Evolutionary conservation across 92 coral and sea anemone species (phyloP).

Genomic region (Phenganax marumi): DNA sequence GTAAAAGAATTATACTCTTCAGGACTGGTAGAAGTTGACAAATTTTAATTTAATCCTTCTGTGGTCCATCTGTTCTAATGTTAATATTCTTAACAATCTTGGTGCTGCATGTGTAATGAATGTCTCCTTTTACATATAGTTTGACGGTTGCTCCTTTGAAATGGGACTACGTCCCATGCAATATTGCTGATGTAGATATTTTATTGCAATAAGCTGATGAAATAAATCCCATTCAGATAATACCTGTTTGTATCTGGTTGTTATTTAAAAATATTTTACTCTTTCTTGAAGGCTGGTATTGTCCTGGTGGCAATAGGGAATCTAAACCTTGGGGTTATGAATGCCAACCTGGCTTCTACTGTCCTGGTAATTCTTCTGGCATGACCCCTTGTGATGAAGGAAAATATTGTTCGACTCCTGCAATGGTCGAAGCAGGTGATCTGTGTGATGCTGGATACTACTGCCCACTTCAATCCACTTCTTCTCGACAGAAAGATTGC

Average conservation of each 20-base stretch:
- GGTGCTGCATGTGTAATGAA: no score
- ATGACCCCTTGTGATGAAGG: slow-evolving; percentile 89
- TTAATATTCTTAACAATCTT: no score
- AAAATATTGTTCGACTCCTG: slow-evolving; percentile 63
- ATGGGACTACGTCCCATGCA: no score
- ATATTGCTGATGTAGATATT: no score
- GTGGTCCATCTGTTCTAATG: no score
- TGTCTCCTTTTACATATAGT: no score
- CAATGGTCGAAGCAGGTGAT: slow-evolving; percentile 59
- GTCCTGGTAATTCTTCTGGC: slow-evolving; percentile 66
- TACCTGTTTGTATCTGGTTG: background rate
- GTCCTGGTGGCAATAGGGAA: slow-evolving; percentile 78
- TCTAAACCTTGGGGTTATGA: slow-evolving; percentile 57
- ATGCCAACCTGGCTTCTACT: slow-evolving; percentile 73
- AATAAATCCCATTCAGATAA: no score
- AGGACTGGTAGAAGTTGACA: background rate
- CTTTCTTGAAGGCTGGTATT: slow-evolving; percentile 70
- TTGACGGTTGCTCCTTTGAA: no score
- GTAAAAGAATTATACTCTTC: background rate
- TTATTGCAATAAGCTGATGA: no score
- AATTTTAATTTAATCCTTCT: background rate
- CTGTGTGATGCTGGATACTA: slow-evolving; percentile 85
- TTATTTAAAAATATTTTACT: background rate
- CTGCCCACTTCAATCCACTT: slow-evolving; percentile 80
- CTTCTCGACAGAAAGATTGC: slow-evolving; percentile 67